A percentile compares a stretch with the other conserved stretches of the same genome.
phyloP scores from a whole-genome alignment of 1,140 invertebrate species.

The Aphelinus atriplicis region DNA sequence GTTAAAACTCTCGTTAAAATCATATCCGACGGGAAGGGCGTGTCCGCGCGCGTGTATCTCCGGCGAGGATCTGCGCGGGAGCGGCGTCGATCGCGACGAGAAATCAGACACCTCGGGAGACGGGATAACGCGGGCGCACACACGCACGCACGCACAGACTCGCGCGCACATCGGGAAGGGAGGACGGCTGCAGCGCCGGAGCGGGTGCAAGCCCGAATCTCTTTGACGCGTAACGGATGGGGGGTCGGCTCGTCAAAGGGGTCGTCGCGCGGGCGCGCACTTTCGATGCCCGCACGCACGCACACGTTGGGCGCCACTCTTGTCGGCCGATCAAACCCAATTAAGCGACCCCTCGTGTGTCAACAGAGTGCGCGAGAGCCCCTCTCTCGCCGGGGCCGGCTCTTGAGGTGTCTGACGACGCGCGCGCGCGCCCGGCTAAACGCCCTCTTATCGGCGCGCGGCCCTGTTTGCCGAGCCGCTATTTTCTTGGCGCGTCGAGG shows the following conservation, averaged over 20 bases:
- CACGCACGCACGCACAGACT: background rate
- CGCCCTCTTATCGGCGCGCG: background rate
- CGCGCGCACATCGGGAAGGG: background rate
- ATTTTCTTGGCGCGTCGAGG: background rate
- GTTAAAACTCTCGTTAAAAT: constrained; percentile 9
- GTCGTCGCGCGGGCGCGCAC: constrained; percentile 5
- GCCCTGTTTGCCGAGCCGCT: background rate
- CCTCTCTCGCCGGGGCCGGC: too few species aligned
- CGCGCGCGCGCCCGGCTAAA: background rate
- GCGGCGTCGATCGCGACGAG: background rate
- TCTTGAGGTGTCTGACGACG: too few species aligned
- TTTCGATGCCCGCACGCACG: background rate
- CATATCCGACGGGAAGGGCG: background rate
- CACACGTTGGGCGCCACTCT: constrained; percentile 5
- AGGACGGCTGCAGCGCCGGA: too few species aligned
- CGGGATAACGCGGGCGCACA: background rate
- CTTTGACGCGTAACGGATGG: constrained; percentile 12
- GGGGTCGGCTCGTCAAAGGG: background rate
- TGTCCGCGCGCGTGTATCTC: background rate
- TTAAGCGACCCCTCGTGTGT: constrained; percentile 29
- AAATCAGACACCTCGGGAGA: constrained; percentile 19
- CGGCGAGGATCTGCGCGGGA: too few species aligned
- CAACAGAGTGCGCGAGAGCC: background rate
- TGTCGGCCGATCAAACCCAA: constrained; percentile 38
- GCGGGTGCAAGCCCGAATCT: background rate